Evolutionary conservation across 1,140 invertebrate species (phyloP).

Genomic region (Drosophila chauvacae): DNA sequence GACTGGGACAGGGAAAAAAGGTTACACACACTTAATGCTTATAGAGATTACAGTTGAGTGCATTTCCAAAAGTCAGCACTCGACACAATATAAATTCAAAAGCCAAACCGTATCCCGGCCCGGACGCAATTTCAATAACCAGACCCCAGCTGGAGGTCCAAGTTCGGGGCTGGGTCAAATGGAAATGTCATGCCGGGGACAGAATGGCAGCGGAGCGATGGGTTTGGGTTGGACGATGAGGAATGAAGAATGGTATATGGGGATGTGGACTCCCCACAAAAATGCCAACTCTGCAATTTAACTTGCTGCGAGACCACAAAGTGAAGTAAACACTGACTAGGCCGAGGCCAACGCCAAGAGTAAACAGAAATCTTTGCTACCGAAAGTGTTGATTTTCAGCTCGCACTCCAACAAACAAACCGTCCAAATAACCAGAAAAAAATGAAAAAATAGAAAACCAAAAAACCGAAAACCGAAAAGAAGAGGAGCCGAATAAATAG

Average conservation of each 20-base stretch:
- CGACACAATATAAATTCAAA: slow-evolving; percentile 77
- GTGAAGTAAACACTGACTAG: slow-evolving; percentile 64
- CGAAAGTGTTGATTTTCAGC: slow-evolving; percentile 65
- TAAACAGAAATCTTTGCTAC: slow-evolving; percentile 43
- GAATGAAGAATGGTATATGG: background rate
- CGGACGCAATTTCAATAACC: slow-evolving; percentile 68
- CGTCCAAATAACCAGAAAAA: slow-evolving; percentile 18
- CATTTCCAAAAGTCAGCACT: slow-evolving; percentile 75
- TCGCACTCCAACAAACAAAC: slow-evolving; percentile 30
- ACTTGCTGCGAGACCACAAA: slow-evolving; percentile 60
- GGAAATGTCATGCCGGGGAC: slow-evolving; percentile 58
- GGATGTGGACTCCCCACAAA: slow-evolving; percentile 10
- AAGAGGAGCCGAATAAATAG: slow-evolving; percentile 24
- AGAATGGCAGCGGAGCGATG: slow-evolving; percentile 17
- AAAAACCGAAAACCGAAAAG: background rate
- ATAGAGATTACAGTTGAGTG: slow-evolving; percentile 72
- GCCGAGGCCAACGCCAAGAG: slow-evolving; percentile 43
- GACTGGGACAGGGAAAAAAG: slow-evolving; percentile 31
- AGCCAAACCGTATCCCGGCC: slow-evolving; percentile 43
- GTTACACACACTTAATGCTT: slow-evolving; percentile 66
- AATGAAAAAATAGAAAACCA: background rate
- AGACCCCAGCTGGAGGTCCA: slow-evolving; percentile 63
- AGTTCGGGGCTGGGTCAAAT: slow-evolving; percentile 64
- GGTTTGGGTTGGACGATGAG: background rate
- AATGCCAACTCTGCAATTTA: slow-evolving; percentile 74